Percentiles rank a stretch among this genome's conserved stretches.
Conservation (phyloP, 2,797 vertebrate species). For the Galago senegalensis region DNA sequence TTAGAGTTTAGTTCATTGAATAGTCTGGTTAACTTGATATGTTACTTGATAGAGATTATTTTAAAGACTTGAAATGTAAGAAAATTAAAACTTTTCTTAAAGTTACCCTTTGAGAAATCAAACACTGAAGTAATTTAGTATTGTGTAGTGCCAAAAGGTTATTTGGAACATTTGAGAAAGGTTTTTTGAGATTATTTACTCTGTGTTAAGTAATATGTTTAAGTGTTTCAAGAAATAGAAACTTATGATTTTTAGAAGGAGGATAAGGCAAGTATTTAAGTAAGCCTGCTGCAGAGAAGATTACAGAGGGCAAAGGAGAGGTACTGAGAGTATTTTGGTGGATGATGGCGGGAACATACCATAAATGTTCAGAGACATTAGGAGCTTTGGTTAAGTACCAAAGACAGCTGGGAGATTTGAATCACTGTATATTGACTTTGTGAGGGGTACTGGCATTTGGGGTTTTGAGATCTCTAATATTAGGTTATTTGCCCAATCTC, state of each 20-base stretch:
- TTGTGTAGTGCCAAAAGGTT: neutral
- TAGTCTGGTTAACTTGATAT: neutral
- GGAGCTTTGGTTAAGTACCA: neutral
- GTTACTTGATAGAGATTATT: neutral
- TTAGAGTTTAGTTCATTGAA: neutral
- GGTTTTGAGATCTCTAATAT: neutral
- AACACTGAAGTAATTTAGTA: neutral
- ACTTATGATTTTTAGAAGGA: neutral
- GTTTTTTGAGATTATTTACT: neutral
- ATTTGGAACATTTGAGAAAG: neutral
- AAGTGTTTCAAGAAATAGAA: neutral
- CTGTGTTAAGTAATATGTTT: neutral
- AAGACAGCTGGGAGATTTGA: neutral
- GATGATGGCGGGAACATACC: neutral
- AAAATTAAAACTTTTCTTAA: neutral
- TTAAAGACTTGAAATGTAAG: conserved; percentile 9
- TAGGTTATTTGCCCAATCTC: neutral
- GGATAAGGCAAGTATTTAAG: neutral
- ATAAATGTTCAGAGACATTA: neutral
- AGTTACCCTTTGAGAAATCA: neutral
- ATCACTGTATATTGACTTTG: neutral
- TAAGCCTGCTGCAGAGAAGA: neutral
- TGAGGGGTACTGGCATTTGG: neutral
- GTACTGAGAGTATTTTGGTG: neutral
- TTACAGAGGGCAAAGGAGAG: neutral